Base-by-base conservation (phyloP, 2,888 invertebrate species). In the Cataglyphis rosenhaueri region DNA sequence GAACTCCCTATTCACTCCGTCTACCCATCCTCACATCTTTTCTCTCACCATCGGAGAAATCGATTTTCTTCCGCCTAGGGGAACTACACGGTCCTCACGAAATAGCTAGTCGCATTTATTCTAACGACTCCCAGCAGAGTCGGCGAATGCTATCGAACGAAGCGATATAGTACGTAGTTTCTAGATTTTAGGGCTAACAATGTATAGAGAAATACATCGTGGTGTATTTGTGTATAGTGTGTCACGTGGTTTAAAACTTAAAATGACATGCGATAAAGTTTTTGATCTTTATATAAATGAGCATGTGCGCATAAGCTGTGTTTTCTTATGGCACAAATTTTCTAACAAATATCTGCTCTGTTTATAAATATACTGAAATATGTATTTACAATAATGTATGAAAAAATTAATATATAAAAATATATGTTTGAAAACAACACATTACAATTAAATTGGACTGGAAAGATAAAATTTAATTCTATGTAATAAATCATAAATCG, bases 71-170 rank as follows among this genome's bases (percentile, higher is more conserved):
- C 78, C 78, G 44, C 41, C 76, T 64, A 75, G 29, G 68, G 70
- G 82, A 48, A 71, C 35, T 59, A 35, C 41, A 65, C 32, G 62
- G 59, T 62, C 41, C 82, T 62, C 44, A 32, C 68, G 32, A 76
- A 68, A 81, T 84, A 65, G 83, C 66, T 66, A 68, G 78, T 79
- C 78, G 59, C 78, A 71, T 79, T 79, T 79, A 79, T 79, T 71
- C 78, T 71, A 79, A 79, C 78, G 71, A 79, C 71, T 79, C 78
- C 78, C 78, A 71, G 18, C 59, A 71, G 78, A 79, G 21, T 71
- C 71, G 78, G 8, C 35, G 48, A 79, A 71, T 61, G 59, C 59
- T 59, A 78, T 79, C 78, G 71, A 44, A 18, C 66, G 55, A 65
- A 55, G 25, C 48, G 59, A 44, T 52, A 48, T n/a, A 21, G 52